Conservation (phyloP, 2,113 vertebrate species). For the Oenanthe melanoleuca region DNA sequence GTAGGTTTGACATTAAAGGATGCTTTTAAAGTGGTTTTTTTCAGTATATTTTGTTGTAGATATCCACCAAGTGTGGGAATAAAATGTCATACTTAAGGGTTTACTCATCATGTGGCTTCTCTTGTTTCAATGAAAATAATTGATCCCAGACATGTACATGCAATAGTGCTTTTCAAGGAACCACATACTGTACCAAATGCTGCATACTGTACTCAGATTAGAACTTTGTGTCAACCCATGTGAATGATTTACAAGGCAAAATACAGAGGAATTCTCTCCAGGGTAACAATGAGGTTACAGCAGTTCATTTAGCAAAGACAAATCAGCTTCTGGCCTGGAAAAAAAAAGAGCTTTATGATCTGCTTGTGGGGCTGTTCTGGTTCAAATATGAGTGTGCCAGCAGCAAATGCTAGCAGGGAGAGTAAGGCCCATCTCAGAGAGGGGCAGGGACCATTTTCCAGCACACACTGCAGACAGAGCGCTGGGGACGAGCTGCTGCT, state of each 20-base stretch:
- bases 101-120: not conserved
- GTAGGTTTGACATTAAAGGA: not conserved
- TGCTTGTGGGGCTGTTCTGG: not conserved
- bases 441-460: not conserved
- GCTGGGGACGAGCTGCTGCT: not conserved
- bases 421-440: not conserved
- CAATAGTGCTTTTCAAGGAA: not conserved
- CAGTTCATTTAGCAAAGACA: not conserved
- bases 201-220: not conserved
- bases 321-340: not conserved
- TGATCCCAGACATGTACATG: slow-evolving; percentile 10
- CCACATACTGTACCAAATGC: not conserved
- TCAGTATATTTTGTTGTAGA: not conserved
- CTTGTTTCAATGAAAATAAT: slow-evolving; percentile 41
- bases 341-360: not conserved
- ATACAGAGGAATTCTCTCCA: slow-evolving; percentile 26
- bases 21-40: not conserved
- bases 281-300: slow-evolving; percentile 11
- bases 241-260: slow-evolving; percentile 4
- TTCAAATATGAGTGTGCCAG: not conserved
- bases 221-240: not conserved
- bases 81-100: not conserved
- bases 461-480: not conserved
- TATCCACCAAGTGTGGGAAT: slow-evolving; percentile 4
- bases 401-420: not conserved